These are phyloP conservation scores for Pocillopora damicornis DNA, from an alignment of 64 coral and sea anemone genomes.

Conservation along the genomic window DNA sequence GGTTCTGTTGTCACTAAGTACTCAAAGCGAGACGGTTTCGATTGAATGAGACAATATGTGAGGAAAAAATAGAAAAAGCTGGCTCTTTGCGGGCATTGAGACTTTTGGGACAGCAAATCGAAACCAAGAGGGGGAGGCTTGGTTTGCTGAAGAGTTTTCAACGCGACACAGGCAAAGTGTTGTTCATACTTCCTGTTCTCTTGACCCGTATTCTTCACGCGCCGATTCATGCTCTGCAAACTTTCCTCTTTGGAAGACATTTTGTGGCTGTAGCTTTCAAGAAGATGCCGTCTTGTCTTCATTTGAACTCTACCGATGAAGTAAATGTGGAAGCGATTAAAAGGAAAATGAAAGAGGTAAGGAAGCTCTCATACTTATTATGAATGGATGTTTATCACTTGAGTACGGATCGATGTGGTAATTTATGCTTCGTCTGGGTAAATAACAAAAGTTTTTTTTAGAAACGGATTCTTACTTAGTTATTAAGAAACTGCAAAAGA, in stretches of 20 bases:
- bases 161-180: constrained; percentile 9
- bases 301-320: constrained; percentile 21
- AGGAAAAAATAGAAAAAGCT: no score
- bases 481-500: neutral
- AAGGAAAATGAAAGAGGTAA: constrained; percentile 38
- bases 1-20: neutral
- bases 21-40: neutral
- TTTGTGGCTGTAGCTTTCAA: constrained; percentile 16
- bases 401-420: neutral
- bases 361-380: neutral
- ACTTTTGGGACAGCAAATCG: neutral
- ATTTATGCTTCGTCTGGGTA: constrained; percentile 26
- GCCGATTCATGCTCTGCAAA: constrained; percentile 32
- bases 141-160: neutral
- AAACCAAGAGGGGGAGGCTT: neutral
- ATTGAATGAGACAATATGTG: no score
- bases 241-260: constrained; percentile 13
- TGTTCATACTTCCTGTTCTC: constrained; percentile 24
- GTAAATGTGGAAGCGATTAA: constrained; percentile 32
- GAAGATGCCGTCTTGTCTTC: constrained; percentile 43
- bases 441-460: neutral
- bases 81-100: neutral
- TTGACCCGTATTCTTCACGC: neutral
- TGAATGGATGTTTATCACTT: neutral
- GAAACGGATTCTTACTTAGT: neutral